These are phyloP conservation scores for Terrapene triunguis DNA, from an alignment of 2,113 vertebrate species.

Conservation along the genomic window DNA sequence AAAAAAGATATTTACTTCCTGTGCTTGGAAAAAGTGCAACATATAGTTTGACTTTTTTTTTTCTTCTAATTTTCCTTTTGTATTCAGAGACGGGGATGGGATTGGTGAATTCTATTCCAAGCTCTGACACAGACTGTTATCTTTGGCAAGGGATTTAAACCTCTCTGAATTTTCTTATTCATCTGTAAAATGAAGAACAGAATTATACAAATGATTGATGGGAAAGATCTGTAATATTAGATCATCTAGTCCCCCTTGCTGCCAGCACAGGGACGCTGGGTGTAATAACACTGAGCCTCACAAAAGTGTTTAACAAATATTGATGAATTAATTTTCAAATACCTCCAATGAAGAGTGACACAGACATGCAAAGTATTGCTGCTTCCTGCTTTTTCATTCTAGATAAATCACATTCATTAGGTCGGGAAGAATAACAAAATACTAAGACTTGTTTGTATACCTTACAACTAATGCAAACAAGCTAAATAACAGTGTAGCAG, in stretches of 20 bases:
- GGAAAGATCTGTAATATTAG: not conserved
- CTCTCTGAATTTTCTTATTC: conserved; percentile 13
- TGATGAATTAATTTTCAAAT: conserved; percentile 42
- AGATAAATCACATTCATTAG: conserved; percentile 52
- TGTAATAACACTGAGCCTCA: conserved; percentile 27
- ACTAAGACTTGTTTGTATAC: conserved; percentile 30
- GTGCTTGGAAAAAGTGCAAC: not conserved
- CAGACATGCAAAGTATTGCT: not conserved
- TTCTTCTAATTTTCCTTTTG: not conserved
- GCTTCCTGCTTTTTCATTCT: conserved; percentile 39
- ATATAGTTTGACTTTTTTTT: not conserved
- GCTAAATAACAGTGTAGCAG: not conserved
- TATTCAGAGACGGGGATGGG: not conserved
- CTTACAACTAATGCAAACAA: not conserved
- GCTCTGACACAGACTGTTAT: not conserved
- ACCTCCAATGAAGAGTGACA: conserved; percentile 11
- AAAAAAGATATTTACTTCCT: not conserved
- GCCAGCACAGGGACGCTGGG: not conserved
- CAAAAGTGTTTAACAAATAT: conserved; percentile 38
- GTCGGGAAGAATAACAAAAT: conserved; percentile 47
- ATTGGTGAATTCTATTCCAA: not conserved
- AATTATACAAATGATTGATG: not conserved
- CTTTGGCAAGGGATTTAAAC: not conserved
- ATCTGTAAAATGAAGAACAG: not conserved
- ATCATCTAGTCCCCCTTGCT: not conserved